These are phyloP conservation scores for Serilophus lunatus DNA, from an alignment of 2,113 vertebrate species.

Conservation along the genomic window DNA sequence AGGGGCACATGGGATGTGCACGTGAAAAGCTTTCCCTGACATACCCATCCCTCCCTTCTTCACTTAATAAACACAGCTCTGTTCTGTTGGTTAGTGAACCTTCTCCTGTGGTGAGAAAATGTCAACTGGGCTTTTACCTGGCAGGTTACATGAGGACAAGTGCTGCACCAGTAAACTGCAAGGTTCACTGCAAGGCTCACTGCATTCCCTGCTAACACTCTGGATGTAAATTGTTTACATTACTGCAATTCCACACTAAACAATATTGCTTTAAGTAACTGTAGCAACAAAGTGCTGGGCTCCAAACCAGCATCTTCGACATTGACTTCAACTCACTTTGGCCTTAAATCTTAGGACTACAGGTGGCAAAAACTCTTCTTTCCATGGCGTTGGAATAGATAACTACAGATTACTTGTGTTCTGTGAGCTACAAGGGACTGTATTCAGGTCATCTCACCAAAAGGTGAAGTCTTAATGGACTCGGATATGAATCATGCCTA, in stretches of 20 bases:
- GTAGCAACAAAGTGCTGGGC: not conserved
- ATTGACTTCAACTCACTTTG: not conserved
- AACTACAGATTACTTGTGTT: not conserved
- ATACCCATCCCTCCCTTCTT: not conserved
- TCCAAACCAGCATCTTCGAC: not conserved
- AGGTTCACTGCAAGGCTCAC: no score
- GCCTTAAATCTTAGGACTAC: not conserved
- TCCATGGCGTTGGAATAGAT: not conserved
- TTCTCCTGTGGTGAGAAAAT: not conserved
- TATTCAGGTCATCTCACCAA: not conserved
- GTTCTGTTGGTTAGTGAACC: not conserved
- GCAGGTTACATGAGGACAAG: not conserved
- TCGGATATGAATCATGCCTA: not conserved
- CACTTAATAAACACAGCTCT: not conserved
- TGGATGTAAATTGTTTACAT: not conserved
- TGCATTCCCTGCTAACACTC: not conserved
- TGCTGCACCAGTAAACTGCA: not conserved
- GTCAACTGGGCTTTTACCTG: not conserved
- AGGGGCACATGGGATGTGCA: accelerated
- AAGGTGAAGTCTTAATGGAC: not conserved
- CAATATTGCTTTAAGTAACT: not conserved
- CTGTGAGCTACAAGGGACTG: accelerated
- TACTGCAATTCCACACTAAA: not conserved
- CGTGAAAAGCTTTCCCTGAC: not conserved
- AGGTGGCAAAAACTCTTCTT: not conserved